These are phyloP conservation scores for Garrulus glandarius DNA, from an alignment of 2,797 vertebrate genomes.

Conservation along the genomic window DNA sequence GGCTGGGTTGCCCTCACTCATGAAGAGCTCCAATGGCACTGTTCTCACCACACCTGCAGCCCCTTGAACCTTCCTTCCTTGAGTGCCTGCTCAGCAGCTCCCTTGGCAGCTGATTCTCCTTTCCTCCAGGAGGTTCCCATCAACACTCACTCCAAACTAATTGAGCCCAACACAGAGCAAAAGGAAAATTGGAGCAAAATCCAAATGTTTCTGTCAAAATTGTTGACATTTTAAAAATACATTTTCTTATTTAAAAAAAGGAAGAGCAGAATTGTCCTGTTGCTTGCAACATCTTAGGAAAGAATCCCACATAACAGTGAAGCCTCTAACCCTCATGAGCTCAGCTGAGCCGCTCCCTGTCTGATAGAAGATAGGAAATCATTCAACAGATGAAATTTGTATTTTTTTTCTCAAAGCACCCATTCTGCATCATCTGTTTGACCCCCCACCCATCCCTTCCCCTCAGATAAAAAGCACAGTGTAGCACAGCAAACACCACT, in stretches of 20 bases:
- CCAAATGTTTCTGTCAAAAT: background rate
- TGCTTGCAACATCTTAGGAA: background rate
- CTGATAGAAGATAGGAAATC: background rate
- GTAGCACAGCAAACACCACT: background rate
- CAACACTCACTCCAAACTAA: background rate
- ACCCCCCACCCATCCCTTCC: background rate
- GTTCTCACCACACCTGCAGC: background rate
- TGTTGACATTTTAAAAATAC: background rate
- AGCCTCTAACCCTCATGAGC: background rate
- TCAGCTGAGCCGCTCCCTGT: background rate
- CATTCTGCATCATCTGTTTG: background rate
- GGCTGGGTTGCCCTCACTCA: background rate
- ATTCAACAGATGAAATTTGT: background rate
- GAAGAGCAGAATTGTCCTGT: background rate
- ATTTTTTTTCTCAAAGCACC: background rate
- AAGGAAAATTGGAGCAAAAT: background rate
- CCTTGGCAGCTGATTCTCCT: background rate
- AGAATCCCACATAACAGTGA: background rate
- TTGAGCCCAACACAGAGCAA: accelerated
- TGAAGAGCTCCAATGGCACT: background rate
- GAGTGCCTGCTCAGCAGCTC: background rate
- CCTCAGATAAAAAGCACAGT: background rate
- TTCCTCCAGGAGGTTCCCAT: background rate
- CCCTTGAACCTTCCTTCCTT: background rate
- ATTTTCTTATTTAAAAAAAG: background rate